Conservation (phyloP, 2,113 vertebrate species). For the Salvator merianae region DNA sequence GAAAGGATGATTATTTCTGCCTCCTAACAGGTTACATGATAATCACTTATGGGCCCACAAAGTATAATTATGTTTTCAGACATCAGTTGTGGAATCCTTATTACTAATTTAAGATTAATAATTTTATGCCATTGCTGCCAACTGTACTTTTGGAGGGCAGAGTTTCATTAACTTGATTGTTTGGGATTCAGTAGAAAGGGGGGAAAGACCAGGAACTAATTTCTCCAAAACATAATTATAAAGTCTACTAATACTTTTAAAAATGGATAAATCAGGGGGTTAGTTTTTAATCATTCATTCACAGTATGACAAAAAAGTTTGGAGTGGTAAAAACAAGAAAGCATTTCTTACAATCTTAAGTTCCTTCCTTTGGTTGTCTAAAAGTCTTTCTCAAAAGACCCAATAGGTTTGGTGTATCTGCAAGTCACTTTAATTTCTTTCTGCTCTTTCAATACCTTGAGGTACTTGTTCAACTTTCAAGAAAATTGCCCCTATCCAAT, state of each 20-base stretch:
- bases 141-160: conserved; percentile 25
- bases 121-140: conserved; percentile 54
- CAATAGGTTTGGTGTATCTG: conserved; percentile 53
- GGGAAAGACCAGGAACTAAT: conserved; percentile 46
- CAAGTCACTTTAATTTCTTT: conserved; percentile 62
- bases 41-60: conserved; percentile 52
- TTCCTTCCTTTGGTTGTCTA: conserved; percentile 45
- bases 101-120: conserved; percentile 56
- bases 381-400: conserved; percentile 53
- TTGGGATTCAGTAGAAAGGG: conserved; percentile 50
- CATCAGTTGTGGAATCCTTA: conserved; percentile 39
- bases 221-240: conserved; percentile 57
- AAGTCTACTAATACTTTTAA: conserved; percentile 50
- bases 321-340: too few relatives aligned
- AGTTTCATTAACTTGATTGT: conserved; percentile 62
- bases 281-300: conserved; percentile 44
- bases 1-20: conserved; percentile 54
- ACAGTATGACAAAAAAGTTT: conserved; percentile 50
- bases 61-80: conserved; percentile 53
- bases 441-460: conserved; percentile 59
- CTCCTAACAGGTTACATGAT: conserved; percentile 47
- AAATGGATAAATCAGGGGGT: conserved; percentile 54
- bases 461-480: conserved; percentile 65
- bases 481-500: conserved; percentile 69
- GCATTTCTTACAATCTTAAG: too few relatives aligned